A percentile compares a stretch with the other conserved stretches of the same genome.
These are phyloP conservation scores for Malacosoma neustria DNA, from an alignment of 2,888 invertebrate genomes.

Conservation along the genomic window DNA sequence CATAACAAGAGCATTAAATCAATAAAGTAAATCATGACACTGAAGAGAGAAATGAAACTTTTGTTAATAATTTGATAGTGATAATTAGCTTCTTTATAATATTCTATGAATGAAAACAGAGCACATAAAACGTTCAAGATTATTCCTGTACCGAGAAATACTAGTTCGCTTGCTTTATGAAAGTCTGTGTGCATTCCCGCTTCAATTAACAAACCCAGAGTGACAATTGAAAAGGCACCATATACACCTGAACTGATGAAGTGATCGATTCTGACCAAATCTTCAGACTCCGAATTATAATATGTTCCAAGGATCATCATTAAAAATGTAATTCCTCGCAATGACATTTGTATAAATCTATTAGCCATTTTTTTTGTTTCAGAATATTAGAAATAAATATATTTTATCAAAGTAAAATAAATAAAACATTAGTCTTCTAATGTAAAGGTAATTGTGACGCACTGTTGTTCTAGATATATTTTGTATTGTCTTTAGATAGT, in stretches of 20 bases:
- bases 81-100: slow-evolving; percentile 9
- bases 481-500: too few species aligned
- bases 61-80: slow-evolving; percentile 25
- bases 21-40: slow-evolving; percentile 19
- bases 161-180: slow-evolving; percentile 22
- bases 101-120: slow-evolving; percentile 24
- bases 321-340: slow-evolving; percentile 29
- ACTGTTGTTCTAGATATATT: too few species aligned
- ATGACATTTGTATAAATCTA: slow-evolving; percentile 30
- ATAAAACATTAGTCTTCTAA: background rate
- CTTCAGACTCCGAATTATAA: slow-evolving; percentile 28
- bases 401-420: background rate
- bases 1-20: slow-evolving; percentile 24
- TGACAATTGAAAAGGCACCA: slow-evolving; percentile 28
- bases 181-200: slow-evolving; percentile 23
- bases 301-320: slow-evolving; percentile 29
- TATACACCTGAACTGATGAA: slow-evolving; percentile 38
- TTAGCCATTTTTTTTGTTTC: slow-evolving; percentile 27
- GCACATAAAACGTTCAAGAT: slow-evolving; percentile 22
- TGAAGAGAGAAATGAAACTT: slow-evolving; percentile 24
- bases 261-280: slow-evolving; percentile 19
- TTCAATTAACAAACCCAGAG: slow-evolving; percentile 39
- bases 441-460: too few species aligned
- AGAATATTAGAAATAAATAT: too few species aligned
- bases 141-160: slow-evolving; percentile 23